These are phyloP conservation scores for Pangasius mekongensis DNA, from an alignment of 2,797 vertebrate genomes.

Conservation along the genomic window DNA sequence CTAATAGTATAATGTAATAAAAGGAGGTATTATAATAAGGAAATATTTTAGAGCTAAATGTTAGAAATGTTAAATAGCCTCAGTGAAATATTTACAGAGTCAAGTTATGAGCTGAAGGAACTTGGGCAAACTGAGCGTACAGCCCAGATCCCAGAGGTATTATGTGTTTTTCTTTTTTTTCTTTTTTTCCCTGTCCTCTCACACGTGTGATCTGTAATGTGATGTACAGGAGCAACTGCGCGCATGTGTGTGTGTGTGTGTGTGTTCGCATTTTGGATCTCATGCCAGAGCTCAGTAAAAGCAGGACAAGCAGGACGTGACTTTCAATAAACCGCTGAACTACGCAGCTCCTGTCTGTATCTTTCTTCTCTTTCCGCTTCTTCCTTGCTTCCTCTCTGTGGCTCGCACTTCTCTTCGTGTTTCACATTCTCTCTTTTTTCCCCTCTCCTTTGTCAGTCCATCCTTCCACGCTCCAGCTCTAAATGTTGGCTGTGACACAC, in stretches of 20 bases:
- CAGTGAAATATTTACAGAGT: conserved; percentile 19
- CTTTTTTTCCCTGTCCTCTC: neutral
- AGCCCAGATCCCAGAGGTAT: conserved; percentile 33
- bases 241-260: conserved; percentile 9
- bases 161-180: neutral
- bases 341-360: neutral
- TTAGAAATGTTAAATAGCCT: neutral
- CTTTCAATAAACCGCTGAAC: conserved; percentile 2
- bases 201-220: conserved; percentile 19
- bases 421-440: neutral
- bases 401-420: neutral
- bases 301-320: neutral
- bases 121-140: conserved; percentile 41
- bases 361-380: neutral
- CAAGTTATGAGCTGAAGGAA: conserved; percentile 9
- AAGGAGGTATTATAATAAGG: neutral
- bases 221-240: conserved; percentile 44
- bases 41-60: neutral
- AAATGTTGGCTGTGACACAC: conserved; percentile 43
- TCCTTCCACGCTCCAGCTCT: conserved; percentile 29
- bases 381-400: neutral
- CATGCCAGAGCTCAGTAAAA: conserved; percentile 40
- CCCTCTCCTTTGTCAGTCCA: conserved; percentile 13
- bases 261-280: neutral
- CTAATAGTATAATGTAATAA: neutral